Evolutionary conservation across 2,888 invertebrate species (phyloP).

Genomic region (Nephrotoma guestfalica): DNA sequence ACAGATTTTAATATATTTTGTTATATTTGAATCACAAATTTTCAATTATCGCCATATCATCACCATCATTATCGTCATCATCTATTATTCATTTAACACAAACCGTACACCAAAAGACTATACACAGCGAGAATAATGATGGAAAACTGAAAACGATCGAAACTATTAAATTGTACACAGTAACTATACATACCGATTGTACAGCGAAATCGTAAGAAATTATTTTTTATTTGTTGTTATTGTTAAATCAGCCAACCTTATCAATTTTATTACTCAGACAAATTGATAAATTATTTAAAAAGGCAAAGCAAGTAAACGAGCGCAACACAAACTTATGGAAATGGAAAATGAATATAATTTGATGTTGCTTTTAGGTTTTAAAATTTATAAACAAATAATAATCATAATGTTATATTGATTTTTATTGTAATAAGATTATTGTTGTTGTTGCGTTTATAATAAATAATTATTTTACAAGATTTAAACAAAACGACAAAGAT

Average conservation of each 20-base stretch:
- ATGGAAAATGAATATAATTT: neutral
- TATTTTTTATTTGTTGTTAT: neutral
- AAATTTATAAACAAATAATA: neutral
- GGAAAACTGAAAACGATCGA: neutral
- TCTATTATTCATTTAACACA: neutral
- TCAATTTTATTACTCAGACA: neutral
- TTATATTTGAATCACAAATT: neutral
- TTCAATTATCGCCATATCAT: neutral
- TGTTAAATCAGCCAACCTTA: neutral
- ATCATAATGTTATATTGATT: neutral
- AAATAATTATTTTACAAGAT: neutral
- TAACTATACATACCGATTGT: neutral
- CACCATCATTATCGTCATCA: neutral
- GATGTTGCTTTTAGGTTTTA: neutral
- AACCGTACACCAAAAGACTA: neutral
- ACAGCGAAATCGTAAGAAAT: neutral
- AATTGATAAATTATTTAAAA: neutral
- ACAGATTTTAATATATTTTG: too few species aligned
- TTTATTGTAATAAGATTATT: neutral
- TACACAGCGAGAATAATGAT: neutral
- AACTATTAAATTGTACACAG: neutral
- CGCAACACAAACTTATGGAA: neutral
- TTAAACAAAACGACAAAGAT: neutral
- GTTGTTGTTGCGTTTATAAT: neutral
- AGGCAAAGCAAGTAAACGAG: neutral